Evolutionary conservation across 2,888 invertebrate species (phyloP).

Genomic region (Amphiduros pacificus): DNA sequence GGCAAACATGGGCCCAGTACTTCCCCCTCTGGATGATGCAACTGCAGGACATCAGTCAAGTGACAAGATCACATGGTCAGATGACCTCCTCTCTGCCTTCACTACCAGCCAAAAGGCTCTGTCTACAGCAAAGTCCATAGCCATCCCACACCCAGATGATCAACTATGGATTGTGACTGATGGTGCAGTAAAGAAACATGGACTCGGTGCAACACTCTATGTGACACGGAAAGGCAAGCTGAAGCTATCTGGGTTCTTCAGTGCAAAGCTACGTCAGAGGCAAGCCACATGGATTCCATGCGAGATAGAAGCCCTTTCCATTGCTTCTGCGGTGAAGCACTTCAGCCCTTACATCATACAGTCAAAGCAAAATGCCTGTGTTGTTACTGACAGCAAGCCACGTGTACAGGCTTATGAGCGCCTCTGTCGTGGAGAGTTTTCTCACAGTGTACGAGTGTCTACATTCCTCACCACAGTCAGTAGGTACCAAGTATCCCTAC

Average conservation of each 20-base stretch:
- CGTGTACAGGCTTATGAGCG: neutral
- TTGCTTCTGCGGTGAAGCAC: neutral
- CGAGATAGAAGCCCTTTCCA: neutral
- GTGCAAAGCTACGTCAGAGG: neutral
- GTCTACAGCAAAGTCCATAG: neutral
- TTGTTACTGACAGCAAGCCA: neutral
- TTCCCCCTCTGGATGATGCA: neutral
- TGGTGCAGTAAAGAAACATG: neutral
- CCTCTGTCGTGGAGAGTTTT: neutral
- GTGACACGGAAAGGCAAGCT: neutral
- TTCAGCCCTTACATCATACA: neutral
- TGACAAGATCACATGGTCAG: neutral
- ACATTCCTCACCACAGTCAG: neutral
- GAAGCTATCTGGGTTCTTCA: neutral
- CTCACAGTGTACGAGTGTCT: neutral
- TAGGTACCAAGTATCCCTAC: neutral
- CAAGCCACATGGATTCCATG: neutral
- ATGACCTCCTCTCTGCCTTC: neutral
- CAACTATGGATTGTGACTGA: neutral
- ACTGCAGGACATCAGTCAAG: neutral
- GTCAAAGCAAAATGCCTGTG: no score
- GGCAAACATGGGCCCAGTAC: conserved; percentile 10
- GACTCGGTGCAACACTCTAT: neutral
- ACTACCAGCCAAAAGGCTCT: neutral
- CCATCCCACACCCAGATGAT: neutral